Evolutionary conservation across 2,113 vertebrate species (phyloP), one percentile per base, ranked within the genome.

Genomic region (Setophaga petechia): DNA sequence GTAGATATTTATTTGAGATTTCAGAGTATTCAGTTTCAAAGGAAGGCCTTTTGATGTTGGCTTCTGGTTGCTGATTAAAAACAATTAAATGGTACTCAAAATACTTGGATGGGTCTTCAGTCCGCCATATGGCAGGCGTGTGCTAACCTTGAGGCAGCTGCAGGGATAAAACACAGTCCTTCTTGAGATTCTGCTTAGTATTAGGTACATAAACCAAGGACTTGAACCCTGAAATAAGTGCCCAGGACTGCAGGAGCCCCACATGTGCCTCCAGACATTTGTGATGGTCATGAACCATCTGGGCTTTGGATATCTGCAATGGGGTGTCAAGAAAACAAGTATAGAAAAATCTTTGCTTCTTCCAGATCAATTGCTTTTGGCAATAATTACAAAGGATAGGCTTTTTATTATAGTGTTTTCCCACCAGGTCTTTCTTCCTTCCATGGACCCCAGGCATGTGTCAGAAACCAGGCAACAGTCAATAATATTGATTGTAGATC

Each of bases 61-160:
- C 35, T 78, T 84, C 80, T 87, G 24, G 31, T 93, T 89, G 58
- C 55, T 91, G 76, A 84, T 87, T 81, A 79, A 93, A 89, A 94
- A 54, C 77, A 91, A 33, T 79, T 91, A 73, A 62, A 82, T 76
- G 37, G 14, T 84, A 57, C 71, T 91, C 58, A 46, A 65, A 93
- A 84, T 31, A 78, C 69, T 87, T 93, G 69, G 49, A 81, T 77
- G 33, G 28, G 22, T 89, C 67, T 84, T 76, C 71, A 51, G 24
- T 66, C 28, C 0, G 2, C 51, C 84, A 69, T 95, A 84, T 79
- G 69, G 84, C 84, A 95, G 69, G 41, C 2, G 0, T 63, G 65
- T 74, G 68, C 69, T 85, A 84, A 89, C 76, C 66, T 78, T 21
- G 10, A 92, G 83, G 76, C 63, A 93, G 72, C 80, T 84, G 73